Percentiles rank a stretch among this genome's conserved stretches.
Conservation (phyloP, 2,113 vertebrate species). For the Fregetta grallaria region DNA sequence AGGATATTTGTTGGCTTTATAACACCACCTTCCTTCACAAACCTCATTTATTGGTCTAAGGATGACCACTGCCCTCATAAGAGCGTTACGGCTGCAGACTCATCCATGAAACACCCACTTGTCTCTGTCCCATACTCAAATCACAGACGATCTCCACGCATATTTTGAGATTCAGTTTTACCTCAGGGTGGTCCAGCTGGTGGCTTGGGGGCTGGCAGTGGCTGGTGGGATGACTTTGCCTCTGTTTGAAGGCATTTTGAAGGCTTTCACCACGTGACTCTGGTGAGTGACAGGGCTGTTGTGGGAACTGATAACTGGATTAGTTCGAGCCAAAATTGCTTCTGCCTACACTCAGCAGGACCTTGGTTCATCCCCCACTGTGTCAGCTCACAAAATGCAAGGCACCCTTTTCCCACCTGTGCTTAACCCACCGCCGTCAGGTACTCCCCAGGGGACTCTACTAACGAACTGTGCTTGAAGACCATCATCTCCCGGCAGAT, state of each 20-base stretch:
- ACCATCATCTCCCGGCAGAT: background rate
- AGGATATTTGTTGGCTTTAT: background rate
- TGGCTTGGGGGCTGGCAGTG: background rate
- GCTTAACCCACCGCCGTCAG: background rate
- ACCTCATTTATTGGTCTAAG: background rate
- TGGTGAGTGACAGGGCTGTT: background rate
- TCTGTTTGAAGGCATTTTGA: background rate
- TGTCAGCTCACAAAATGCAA: background rate
- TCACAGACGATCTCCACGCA: background rate
- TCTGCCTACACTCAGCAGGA: background rate
- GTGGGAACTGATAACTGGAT: background rate
- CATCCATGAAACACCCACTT: background rate
- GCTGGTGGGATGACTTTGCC: background rate
- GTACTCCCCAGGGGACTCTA: background rate
- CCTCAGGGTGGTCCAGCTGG: background rate
- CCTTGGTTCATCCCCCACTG: background rate
- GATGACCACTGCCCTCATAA: background rate
- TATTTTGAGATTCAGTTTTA: background rate
- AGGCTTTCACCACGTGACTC: background rate
- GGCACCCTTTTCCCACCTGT: background rate
- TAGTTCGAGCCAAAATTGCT: background rate
- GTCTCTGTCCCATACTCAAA: background rate
- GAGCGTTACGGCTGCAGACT: background rate
- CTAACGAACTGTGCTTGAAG: slow-evolving; percentile 19
- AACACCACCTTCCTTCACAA: background rate